Percentiles rank a stretch among this genome's conserved stretches.
These are phyloP conservation scores for Passer montanus DNA, from an alignment of 2,113 vertebrate species.

Conservation along the genomic window DNA sequence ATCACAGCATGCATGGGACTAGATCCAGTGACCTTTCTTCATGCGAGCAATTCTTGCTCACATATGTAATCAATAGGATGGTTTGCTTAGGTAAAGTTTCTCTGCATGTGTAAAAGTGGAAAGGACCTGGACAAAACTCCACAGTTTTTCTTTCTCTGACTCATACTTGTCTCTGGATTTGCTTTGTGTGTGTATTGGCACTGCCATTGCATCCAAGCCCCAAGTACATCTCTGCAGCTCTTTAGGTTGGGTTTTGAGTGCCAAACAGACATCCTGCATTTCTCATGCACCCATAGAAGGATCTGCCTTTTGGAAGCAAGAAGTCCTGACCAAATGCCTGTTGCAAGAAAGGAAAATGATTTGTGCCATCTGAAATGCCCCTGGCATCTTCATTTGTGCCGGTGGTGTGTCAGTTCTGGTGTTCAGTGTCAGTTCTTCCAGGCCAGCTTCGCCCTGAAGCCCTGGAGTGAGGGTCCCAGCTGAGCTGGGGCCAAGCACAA, in stretches of 20 bases:
- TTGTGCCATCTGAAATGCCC: neutral
- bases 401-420: neutral
- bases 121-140: constrained; percentile 35
- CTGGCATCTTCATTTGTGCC: neutral
- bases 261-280: constrained; percentile 16
- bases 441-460: neutral
- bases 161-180: constrained; percentile 56
- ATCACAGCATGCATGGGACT: neutral
- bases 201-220: neutral
- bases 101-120: neutral
- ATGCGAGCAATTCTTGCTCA: constrained; percentile 6
- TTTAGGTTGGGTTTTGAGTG: constrained; percentile 6
- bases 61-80: constrained; percentile 6
- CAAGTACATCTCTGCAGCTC: constrained; percentile 46
- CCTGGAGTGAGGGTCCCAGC: neutral
- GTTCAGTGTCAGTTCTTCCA: neutral
- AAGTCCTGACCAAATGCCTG: neutral
- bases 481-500: constrained; percentile 18
- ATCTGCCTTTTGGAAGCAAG: neutral
- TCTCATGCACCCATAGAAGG: neutral
- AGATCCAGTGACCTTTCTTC: constrained; percentile 31
- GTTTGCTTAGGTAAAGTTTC: constrained; percentile 41
- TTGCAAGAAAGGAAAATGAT: neutral
- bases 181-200: constrained; percentile 61
- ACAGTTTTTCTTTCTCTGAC: constrained; percentile 53